Percentiles rank a stretch among this genome's conserved stretches.
Evolutionary conservation across 2,888 invertebrate species (phyloP).

Genomic region (Tribolium freemani): DNA sequence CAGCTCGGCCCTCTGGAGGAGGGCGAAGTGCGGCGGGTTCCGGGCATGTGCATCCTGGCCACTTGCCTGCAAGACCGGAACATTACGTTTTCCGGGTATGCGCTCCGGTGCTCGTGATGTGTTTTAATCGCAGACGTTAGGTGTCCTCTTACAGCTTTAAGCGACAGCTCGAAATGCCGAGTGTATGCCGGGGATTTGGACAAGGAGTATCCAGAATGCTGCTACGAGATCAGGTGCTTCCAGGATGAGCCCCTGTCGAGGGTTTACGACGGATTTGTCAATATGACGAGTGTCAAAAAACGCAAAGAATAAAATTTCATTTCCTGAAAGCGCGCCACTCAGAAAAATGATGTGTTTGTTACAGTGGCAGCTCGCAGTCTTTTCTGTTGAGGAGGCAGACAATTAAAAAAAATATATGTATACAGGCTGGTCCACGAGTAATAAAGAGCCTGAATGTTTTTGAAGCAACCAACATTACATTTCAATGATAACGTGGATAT

Average conservation of each 20-base stretch:
- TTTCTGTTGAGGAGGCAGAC: too few relatives aligned
- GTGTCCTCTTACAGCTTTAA: constrained; percentile 19
- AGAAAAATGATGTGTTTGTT: too few relatives aligned
- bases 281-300: constrained; percentile 13
- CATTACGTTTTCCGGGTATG: constrained; percentile 22
- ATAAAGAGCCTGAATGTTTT: too few relatives aligned
- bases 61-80: constrained; percentile 32
- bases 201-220: constrained; percentile 50
- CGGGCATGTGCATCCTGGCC: constrained; percentile 28
- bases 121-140: constrained; percentile 5
- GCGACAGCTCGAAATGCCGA: constrained; percentile 1
- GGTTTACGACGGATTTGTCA: constrained; percentile 9
- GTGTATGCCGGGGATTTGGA: constrained; percentile 43
- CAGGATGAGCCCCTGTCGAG: constrained; percentile 5
- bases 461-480: too few relatives aligned
- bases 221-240: constrained; percentile 44
- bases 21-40: constrained; percentile 24
- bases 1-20: constrained; percentile 35
- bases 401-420: too few relatives aligned
- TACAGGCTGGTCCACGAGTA: too few relatives aligned
- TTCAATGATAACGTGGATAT: too few relatives aligned
- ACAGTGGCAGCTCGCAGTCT: too few relatives aligned
- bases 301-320: neutral
- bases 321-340: neutral
- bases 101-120: neutral